phyloP scores from a whole-genome alignment of 2,797 vertebrate genomes.

The Coregonus suidteri region DNA sequence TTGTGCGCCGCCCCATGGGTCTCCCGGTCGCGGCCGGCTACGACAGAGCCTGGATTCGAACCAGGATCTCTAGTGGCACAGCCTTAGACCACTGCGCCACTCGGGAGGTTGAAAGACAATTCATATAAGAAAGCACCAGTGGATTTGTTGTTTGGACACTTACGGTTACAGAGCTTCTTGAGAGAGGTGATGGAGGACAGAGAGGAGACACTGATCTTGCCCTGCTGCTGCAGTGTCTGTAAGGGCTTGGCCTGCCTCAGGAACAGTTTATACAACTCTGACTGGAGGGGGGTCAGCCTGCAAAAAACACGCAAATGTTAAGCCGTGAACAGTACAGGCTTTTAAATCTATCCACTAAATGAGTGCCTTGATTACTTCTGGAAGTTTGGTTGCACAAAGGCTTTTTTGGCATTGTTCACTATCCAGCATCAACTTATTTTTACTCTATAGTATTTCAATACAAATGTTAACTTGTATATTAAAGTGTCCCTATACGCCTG shows the following conservation, averaged over 20 bases:
- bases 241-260: conserved; percentile 88
- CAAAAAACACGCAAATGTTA: conserved; percentile 12
- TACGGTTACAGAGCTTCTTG: conserved; percentile 98
- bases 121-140: not conserved
- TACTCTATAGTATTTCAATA: no score
- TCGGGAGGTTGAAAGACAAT: not conserved
- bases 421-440: no score
- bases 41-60: no score
- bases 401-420: no score
- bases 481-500: not conserved
- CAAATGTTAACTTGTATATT: not conserved
- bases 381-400: no score
- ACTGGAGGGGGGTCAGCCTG: conserved; percentile 90
- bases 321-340: no score
- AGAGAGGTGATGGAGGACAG: conserved; percentile 95
- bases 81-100: no score
- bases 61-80: no score
- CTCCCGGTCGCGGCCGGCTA: no score
- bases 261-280: conserved; percentile 88
- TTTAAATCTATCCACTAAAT: no score
- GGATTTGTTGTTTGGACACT: conserved; percentile 62
- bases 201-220: conserved; percentile 89
- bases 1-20: no score
- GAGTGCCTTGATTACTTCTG: no score
- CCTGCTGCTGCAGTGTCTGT: conserved; percentile 84